Conservation (phyloP, 2,113 vertebrate species). For the Toxotes chatareus region DNA sequence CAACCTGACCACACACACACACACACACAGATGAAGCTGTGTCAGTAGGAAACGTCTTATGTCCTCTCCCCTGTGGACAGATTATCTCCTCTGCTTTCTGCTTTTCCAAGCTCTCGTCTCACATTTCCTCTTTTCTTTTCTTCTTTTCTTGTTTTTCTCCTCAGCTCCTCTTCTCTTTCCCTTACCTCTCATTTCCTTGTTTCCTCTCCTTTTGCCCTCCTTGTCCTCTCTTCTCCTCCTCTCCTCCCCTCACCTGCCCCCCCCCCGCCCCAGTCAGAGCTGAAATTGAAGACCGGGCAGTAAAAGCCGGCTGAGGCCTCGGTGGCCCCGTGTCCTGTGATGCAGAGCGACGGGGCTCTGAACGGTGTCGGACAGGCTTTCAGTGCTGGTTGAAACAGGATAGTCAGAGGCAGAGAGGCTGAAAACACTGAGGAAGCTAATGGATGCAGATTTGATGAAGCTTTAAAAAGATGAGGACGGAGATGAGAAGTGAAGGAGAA, state of each 20-base stretch:
- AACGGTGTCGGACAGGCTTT: neutral
- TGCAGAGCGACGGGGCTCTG: too few species aligned
- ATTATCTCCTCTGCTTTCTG: slow-evolving; percentile 46
- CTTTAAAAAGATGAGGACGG: slow-evolving; percentile 5
- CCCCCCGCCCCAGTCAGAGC: too few species aligned
- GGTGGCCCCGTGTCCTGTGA: too few species aligned
- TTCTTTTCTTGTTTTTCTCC: neutral
- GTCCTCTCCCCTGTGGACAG: slow-evolving; percentile 48
- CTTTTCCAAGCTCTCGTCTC: slow-evolving; percentile 42
- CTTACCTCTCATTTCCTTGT: too few species aligned
- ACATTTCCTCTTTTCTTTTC: slow-evolving; percentile 25
- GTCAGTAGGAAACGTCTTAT: slow-evolving; percentile 49
- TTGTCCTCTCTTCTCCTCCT: too few species aligned
- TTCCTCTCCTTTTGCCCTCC: too few species aligned
- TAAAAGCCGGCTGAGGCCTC: too few species aligned
- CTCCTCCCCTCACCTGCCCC: too few species aligned
- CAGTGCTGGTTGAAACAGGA: neutral
- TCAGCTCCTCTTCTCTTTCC: neutral
- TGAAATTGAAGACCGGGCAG: too few species aligned
- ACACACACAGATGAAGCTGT: slow-evolving; percentile 26
- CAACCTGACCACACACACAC: slow-evolving; percentile 27
- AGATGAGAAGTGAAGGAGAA: neutral
- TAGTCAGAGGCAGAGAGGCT: neutral
- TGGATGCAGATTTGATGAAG: slow-evolving; percentile 27
- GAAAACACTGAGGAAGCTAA: slow-evolving; percentile 11